phyloP scores from a whole-genome alignment of 2,797 vertebrate genomes.

The Sylvia borin region DNA sequence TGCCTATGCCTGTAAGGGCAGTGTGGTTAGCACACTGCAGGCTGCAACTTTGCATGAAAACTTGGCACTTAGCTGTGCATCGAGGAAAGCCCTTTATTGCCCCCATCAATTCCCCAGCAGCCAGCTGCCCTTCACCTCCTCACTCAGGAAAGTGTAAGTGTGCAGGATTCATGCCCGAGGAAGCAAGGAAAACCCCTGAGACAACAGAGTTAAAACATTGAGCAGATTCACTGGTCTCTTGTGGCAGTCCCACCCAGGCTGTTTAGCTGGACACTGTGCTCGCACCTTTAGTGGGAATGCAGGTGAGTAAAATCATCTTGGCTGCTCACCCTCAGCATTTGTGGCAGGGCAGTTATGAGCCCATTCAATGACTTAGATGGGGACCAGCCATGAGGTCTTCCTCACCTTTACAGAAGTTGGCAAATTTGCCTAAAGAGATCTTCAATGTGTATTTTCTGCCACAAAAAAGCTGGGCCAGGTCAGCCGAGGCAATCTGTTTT shows the following conservation, averaged over 20 bases:
- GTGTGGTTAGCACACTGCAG: background rate
- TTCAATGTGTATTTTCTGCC: background rate
- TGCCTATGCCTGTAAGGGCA: background rate
- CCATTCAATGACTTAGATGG: background rate
- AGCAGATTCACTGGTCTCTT: background rate
- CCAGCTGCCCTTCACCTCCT: background rate
- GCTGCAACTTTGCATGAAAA: background rate
- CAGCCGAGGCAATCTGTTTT: background rate
- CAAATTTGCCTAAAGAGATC: too few relatives aligned
- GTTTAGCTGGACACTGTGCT: rapidly evolving
- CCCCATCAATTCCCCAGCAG: background rate
- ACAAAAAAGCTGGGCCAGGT: background rate
- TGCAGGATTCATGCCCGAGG: rapidly evolving
- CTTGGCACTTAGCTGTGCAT: background rate
- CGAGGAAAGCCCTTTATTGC: background rate
- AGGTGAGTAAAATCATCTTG: background rate
- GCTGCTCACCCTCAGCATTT: background rate
- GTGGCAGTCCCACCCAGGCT: rapidly evolving
- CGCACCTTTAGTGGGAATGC: background rate
- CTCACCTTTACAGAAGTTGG: background rate
- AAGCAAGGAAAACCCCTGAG: background rate
- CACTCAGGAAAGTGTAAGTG: background rate
- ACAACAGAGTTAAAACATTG: background rate
- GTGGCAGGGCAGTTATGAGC: background rate
- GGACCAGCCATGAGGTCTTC: background rate